phyloP scores from a whole-genome alignment of 2,113 vertebrate species.

The Thamnophis sirtalis region DNA sequence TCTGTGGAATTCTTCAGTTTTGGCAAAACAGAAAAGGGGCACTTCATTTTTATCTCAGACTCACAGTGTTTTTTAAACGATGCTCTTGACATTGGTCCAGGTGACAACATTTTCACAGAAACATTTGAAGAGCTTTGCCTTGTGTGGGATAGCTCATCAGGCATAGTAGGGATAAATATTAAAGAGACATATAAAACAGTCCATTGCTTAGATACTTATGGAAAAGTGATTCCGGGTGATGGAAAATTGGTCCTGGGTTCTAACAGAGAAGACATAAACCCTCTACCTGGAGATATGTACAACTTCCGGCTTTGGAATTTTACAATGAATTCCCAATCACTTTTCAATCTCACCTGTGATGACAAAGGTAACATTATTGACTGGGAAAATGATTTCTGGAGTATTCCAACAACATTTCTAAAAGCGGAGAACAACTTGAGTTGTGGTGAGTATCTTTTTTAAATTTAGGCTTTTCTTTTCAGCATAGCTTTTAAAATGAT shows the following conservation, averaged over 20 bases:
- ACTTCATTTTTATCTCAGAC: conserved; percentile 65
- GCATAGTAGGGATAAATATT: conserved; percentile 65
- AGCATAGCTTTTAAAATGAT: conserved; percentile 35
- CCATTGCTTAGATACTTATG: conserved; percentile 61
- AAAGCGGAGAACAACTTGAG: conserved; percentile 86
- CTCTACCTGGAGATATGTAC: conserved; percentile 84
- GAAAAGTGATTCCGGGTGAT: conserved; percentile 63
- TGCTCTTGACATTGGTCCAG: conserved; percentile 49
- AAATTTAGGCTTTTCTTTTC: background rate
- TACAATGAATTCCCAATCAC: conserved; percentile 71
- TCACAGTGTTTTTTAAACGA: conserved; percentile 69
- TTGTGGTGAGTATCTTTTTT: conserved; percentile 84
- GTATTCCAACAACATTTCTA: conserved; percentile 74
- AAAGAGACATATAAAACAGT: conserved; percentile 56
- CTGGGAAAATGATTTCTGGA: conserved; percentile 92
- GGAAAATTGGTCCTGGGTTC: conserved; percentile 79
- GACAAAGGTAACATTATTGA: conserved; percentile 82
- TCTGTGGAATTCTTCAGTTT: conserved; percentile 68
- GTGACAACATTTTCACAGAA: conserved; percentile 69
- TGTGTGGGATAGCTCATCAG: conserved; percentile 70
- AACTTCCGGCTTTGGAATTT: conserved; percentile 93
- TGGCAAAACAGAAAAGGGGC: conserved; percentile 52
- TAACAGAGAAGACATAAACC: conserved; percentile 58
- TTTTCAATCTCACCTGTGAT: conserved; percentile 80
- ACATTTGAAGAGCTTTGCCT: conserved; percentile 80